Evolutionary conservation across 1,140 invertebrate genomes (phyloP).

Genomic region (Drosophila dunni): DNA sequence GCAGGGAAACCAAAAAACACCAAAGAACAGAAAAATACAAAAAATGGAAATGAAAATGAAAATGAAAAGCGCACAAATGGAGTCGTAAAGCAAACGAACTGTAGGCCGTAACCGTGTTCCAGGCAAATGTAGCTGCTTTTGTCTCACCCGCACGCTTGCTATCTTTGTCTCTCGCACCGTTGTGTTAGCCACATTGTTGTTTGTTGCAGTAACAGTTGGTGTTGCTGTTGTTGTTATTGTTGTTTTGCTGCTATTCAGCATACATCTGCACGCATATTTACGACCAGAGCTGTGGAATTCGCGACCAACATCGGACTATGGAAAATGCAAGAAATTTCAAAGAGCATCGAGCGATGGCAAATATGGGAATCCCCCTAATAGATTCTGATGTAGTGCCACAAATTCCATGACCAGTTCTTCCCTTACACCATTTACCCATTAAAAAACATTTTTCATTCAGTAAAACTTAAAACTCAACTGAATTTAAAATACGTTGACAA

Average conservation of each 20-base stretch:
- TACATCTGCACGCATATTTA: conserved; percentile 73
- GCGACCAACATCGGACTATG: conserved; percentile 38
- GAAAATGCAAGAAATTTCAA: conserved; percentile 39
- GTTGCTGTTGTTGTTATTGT: conserved; percentile 27
- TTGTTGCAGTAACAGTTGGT: conserved; percentile 22
- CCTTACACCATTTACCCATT: background rate
- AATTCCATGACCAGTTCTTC: conserved; percentile 17
- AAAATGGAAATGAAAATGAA: conserved; percentile 38
- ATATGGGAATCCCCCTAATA: background rate
- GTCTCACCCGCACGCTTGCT: background rate
- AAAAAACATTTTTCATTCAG: background rate
- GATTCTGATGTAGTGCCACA: conserved; percentile 6
- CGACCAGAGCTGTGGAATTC: conserved; percentile 43
- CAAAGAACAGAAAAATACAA: background rate
- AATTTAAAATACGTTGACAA: too few relatives aligned
- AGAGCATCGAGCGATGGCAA: conserved; percentile 12
- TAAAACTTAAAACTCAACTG: too few relatives aligned
- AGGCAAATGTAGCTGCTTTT: conserved; percentile 5
- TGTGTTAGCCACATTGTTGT: conserved; percentile 29
- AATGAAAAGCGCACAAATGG: conserved; percentile 74
- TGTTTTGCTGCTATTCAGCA: conserved; percentile 48
- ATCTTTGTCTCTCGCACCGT: background rate
- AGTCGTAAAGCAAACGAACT: conserved; percentile 76
- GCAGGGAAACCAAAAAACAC: background rate
- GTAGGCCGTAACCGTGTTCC: conserved; percentile 37